Evolutionary conservation across 2,888 invertebrate species (phyloP), one percentile per base, ranked within the genome.

Genomic region (Eretmocerus hayati): DNA sequence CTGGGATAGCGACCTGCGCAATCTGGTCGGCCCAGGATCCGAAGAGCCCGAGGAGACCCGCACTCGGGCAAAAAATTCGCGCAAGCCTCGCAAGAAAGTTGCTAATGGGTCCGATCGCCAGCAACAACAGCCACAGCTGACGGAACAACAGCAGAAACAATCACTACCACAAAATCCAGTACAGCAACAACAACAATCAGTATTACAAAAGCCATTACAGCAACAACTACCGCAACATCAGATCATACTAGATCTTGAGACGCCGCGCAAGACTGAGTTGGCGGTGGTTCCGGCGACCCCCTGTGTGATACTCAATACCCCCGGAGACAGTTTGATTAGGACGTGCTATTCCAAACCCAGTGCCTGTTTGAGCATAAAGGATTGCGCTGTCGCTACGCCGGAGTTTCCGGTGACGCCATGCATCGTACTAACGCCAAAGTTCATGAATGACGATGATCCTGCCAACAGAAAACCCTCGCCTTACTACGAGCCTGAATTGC

Each of bases 1-100:
- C 23, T 72, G 72, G 72, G 72, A 72, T 42, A 60, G 64, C 4
- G 71, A 70, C 56, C 52, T 72, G 35, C 56, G 72, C 6, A 61
- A 61, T 22, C 50, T 51, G 32, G 41, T 53, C 6, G 53, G 53
- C 8, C 13, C 36, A 1, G n/a, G 4, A 3, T 50, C 52, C 13
- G 46, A 49, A 6, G 50, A 59, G 18, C 35, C 42, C 11, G 23
- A 46, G 16, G 41, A 18, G 9, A 20, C 19, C 58, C 1, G 60
- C 60, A 16, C 21, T 13, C 31, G 18, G 9, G n/a, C 11, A n/a
- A 46, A 9, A 19, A 33, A 32, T 15, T 9, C 5, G 5, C 5
- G 15, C 11, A 35, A 42, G 15, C 21, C 13, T 3, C 19, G 35
- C 22, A 42, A 32, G n/a, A 32, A 31, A 23, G 11, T 9, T 26